Evolutionary conservation across 2,113 vertebrate genomes (phyloP), one percentile per base, ranked within the genome.

Genomic region (Panthera uncia): DNA sequence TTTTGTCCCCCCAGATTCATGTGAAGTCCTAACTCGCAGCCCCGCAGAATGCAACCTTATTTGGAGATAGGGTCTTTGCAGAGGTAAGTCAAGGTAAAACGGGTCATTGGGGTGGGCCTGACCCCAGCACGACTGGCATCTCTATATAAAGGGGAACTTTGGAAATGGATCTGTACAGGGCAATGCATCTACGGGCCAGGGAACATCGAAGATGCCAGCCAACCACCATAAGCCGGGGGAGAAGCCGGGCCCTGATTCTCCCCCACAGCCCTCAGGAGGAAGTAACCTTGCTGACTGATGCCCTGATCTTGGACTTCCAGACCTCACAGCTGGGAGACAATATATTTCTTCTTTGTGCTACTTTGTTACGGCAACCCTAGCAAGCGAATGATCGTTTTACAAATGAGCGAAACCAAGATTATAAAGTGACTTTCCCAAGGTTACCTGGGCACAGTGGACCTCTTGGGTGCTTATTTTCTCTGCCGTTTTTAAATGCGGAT

Each of bases 161-260:
- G 74, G 69, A 76, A 19, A 41, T 31, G 63, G 55, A 27, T 2
- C 13, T 10, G 11, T 10, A 3, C 68, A 14, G 33, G 27, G 45
- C 2, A 55, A 68, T 11, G 21, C 12, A 21, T 48, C 74, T 48
- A 52, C 2, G 19, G 33, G 48, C 48, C 76, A 52, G 33, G 31
- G 18, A 31, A 52, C 6, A 31, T 25, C 0, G 0, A 18, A 9
- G 8, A 36, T 13, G 27, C 63, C 63, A 16, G 63, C 3, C 19
- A 48, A 25, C 50, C 50, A n/a, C 68, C 5, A 14, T 7, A 4
- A 38, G 31, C 55, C 18, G 2, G 27, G 25, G 6, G 48, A 85
- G 38, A 68, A 71, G 7, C 12, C 0, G 2, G 3, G 50, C 4
- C 16, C 33, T 9, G 74, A 50, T 8, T 15, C 21, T 25, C 73